These are phyloP conservation scores for Zaprionus nigranus DNA, from an alignment of 1,140 invertebrate genomes.

Conservation along the genomic window DNA sequence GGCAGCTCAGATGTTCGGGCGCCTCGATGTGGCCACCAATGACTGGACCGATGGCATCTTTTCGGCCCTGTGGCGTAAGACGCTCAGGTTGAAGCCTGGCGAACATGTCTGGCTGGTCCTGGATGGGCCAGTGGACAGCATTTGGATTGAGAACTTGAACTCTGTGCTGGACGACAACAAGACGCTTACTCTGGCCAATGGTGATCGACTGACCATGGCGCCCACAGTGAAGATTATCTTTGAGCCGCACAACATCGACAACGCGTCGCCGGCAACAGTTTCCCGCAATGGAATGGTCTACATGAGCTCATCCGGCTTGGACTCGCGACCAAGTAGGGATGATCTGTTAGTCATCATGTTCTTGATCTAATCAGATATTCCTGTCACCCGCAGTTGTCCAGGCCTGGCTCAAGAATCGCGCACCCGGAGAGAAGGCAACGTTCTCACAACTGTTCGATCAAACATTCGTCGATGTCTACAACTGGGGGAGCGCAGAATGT, in stretches of 20 bases:
- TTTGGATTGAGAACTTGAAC: constrained; percentile 99
- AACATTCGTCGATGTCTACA: constrained; percentile 91
- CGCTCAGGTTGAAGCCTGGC: constrained; percentile 93
- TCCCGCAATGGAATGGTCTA: constrained; percentile 99
- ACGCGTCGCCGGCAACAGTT: constrained; percentile 97
- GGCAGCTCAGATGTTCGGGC: constrained; percentile 98
- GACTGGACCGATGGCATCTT: constrained; percentile 99
- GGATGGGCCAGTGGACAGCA: constrained; percentile 97
- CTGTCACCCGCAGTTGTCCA: constrained; percentile 84
- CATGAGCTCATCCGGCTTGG: constrained; percentile 97
- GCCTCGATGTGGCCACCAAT: constrained; percentile 97
- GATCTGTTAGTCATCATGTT: too few species aligned
- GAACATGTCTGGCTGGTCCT: constrained; percentile 96
- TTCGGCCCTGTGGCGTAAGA: constrained; percentile 97
- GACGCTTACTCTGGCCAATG: constrained; percentile 96
- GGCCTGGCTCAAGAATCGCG: constrained; percentile 93
- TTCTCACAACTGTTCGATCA: constrained; percentile 92
- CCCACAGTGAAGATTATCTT: constrained; percentile 97
- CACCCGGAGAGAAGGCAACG: constrained; percentile 89
- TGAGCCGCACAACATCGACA: constrained; percentile 98
- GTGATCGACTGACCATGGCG: constrained; percentile 96
- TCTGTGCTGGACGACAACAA: constrained; percentile 98
- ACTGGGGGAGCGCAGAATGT: constrained; percentile 94
- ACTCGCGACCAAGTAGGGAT: constrained; percentile 91
- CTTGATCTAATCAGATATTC: not conserved